Evolutionary conservation across 1,140 invertebrate species (phyloP).

Genomic region (Dendrolimus punctatus): DNA sequence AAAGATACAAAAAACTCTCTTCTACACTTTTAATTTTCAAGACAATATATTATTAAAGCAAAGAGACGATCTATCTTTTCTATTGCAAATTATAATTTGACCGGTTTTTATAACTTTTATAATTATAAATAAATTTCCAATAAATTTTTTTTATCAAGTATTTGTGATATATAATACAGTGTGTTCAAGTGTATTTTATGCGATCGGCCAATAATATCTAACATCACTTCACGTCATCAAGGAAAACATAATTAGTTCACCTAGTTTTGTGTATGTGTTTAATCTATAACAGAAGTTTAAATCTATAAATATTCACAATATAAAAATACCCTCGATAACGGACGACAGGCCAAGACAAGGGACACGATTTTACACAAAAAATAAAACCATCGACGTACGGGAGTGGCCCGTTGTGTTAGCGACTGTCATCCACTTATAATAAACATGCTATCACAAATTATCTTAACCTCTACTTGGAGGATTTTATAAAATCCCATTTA

Average conservation of each 20-base stretch:
- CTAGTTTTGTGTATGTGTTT: conserved; percentile 19
- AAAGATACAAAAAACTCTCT: too few species aligned
- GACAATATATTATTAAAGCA: too few species aligned
- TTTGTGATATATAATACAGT: conserved; percentile 25
- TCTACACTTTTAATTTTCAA: too few species aligned
- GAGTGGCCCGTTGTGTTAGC: conserved; percentile 65
- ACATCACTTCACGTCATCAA: conserved; percentile 44
- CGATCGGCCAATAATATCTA: conserved; percentile 37
- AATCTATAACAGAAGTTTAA: conserved; percentile 45
- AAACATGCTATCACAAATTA: conserved; percentile 59
- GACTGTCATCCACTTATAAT: conserved; percentile 62
- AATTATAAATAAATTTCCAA: too few species aligned
- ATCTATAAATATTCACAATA: conserved; percentile 59
- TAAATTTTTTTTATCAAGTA: too few species aligned
- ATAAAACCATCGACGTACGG: conserved; percentile 67
- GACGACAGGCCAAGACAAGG: conserved; percentile 71
- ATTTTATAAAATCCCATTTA: conserved; percentile 27
- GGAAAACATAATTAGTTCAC: conserved; percentile 65
- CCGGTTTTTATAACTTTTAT: too few species aligned
- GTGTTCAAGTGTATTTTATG: conserved; percentile 43
- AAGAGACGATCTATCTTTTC: too few species aligned
- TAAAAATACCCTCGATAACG: conserved; percentile 51
- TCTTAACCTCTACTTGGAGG: conserved; percentile 40
- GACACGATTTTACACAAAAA: conserved; percentile 70
- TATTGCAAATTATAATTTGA: too few species aligned